A percentile compares a stretch with the other conserved stretches of the same genome.
These are phyloP conservation scores for Actenoides hombroni DNA, from an alignment of 2,113 vertebrate genomes.

Conservation along the genomic window DNA sequence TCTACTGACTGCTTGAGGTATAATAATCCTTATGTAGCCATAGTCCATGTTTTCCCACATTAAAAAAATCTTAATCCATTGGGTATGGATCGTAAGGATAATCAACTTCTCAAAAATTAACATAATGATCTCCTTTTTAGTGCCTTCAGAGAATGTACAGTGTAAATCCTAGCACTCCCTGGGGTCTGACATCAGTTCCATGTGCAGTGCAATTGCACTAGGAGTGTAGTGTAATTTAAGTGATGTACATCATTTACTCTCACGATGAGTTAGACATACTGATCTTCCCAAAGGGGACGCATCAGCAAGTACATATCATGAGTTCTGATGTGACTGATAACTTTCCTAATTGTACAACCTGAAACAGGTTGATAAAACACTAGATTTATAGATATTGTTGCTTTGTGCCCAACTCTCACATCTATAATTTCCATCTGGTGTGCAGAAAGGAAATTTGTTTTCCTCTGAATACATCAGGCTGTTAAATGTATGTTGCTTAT, in stretches of 20 bases:
- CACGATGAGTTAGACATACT: neutral
- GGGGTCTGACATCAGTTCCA: neutral
- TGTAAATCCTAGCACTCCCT: neutral
- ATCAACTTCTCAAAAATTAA: neutral
- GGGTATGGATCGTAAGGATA: neutral
- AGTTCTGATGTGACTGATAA: slow-evolving; percentile 23
- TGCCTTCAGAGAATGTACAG: neutral
- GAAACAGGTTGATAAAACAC: slow-evolving; percentile 27
- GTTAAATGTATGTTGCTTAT: slow-evolving; percentile 28
- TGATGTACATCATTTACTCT: neutral
- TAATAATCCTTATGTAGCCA: neutral
- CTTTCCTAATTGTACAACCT: slow-evolving; percentile 37
- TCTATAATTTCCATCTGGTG: slow-evolving; percentile 48
- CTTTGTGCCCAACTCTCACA: slow-evolving; percentile 17
- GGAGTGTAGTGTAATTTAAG: neutral
- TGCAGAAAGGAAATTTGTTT: slow-evolving; percentile 60
- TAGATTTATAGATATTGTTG: slow-evolving; percentile 20
- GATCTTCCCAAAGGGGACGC: neutral
- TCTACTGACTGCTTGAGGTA: neutral
- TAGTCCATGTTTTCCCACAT: neutral
- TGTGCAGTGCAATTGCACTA: neutral
- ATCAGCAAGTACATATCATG: slow-evolving; percentile 1
- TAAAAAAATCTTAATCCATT: neutral
- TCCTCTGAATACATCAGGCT: slow-evolving; percentile 8
- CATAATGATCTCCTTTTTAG: neutral